Base-by-base conservation (phyloP, 2,113 vertebrate species). In the Prinia subflava region DNA sequence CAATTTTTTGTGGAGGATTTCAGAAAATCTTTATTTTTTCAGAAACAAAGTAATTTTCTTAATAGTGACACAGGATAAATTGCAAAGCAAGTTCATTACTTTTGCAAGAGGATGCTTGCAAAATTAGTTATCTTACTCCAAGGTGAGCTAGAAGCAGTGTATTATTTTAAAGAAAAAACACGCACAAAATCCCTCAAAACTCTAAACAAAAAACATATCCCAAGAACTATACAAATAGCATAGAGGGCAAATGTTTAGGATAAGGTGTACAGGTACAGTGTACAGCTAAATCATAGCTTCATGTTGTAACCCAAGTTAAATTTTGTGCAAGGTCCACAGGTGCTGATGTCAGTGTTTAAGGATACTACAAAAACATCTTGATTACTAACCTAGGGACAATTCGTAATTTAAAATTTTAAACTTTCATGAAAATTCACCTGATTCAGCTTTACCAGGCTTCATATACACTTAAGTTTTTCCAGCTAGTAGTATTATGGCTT, bases 401-500 rank as follows among this genome's bases (percentile, higher is more conserved):
- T 96, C 84, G 47, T 90, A 90, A 79, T 20, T 87, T 91, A 92
- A 80, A 92, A 31, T 69, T 28, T 79, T 93, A 84, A 89, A 76
- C 10, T 82, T 70, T 53, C 41, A 31, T 52, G 49, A 82, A 92
- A 69, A 64, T 7, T 17, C 5, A 31, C 50, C 41, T 50, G 30
- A 64, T 65, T 79, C 12, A 33, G 33, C 37, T 59, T 52, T 73
- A 23, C 13, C 46, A 18, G 71, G 70, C 18, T 69, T 47, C 44
- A 33, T 15, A 53, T n/a, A 27, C 53, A 17, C 8, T 63, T 31
- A 21, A 53, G 56, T 44, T 89, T 84, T 89, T 76, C 64, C 55
- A 93, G 1, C 31, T 47, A 50, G 22, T 4, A 28, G 8, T 39
- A 30, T 53, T 60, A 10, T 35, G 31, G 24, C n/a, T 67, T 33